A percentile compares a stretch with the other conserved stretches of the same genome.
Conservation (phyloP, 2,888 invertebrate genomes). For the Xanthia togata region DNA sequence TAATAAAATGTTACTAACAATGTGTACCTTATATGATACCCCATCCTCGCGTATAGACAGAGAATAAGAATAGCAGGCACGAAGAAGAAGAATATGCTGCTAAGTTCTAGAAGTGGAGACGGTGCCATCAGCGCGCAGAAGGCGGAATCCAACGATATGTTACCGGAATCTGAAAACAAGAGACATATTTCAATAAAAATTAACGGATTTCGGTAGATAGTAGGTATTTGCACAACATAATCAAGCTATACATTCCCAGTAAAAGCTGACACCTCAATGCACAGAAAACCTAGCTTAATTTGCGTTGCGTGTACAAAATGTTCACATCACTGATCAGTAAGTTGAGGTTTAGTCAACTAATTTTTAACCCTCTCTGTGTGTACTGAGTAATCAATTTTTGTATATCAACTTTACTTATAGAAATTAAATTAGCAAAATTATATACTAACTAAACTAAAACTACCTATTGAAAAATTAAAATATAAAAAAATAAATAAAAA, state of each 20-base stretch:
- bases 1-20: constrained; percentile 49
- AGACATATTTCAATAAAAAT: not conserved
- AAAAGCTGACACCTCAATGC: too few species aligned
- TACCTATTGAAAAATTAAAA: too few species aligned
- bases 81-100: constrained; percentile 95
- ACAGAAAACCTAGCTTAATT: too few species aligned
- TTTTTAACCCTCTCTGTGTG: not conserved
- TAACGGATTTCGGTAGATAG: not conserved
- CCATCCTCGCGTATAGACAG: constrained; percentile 95
- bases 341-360: too few species aligned
- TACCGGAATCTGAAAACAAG: constrained; percentile 81
- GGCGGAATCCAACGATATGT: constrained; percentile 93
- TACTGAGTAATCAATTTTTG: not conserved
- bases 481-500: too few species aligned
- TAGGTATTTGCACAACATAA: too few species aligned
- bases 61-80: constrained; percentile 93
- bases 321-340: too few species aligned
- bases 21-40: constrained; percentile 91
- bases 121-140: constrained; percentile 94
- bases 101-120: constrained; percentile 94
- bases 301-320: too few species aligned
- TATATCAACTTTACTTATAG: too few species aligned
- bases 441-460: too few species aligned
- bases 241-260: too few species aligned
- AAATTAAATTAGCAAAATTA: too few species aligned